Evolutionary conservation across 2,797 vertebrate species (phyloP).

Genomic region (Euphonia xanthogaster): DNA sequence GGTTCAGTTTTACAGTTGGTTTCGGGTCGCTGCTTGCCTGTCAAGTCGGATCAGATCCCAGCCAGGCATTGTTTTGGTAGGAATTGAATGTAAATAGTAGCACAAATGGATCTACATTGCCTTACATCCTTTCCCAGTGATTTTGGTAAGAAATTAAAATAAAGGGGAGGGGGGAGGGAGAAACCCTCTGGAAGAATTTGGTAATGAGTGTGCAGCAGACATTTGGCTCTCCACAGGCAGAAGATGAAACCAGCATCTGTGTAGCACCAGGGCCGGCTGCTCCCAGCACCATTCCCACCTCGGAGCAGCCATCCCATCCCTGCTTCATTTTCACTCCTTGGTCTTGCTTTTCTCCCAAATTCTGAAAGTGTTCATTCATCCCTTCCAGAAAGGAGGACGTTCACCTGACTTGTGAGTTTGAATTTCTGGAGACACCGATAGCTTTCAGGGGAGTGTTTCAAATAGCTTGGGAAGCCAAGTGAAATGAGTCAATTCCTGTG

Average conservation of each 20-base stretch:
- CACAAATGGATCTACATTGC: background rate
- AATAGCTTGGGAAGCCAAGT: slow-evolving; percentile 18
- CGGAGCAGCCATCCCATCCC: background rate
- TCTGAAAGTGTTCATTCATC: background rate
- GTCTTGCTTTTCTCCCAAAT: background rate
- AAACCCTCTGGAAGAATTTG: background rate
- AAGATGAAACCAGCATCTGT: background rate
- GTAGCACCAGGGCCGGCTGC: background rate
- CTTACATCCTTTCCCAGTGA: background rate
- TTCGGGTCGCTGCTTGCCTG: rapidly evolving
- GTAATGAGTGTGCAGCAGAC: background rate
- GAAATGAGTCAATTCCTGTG: slow-evolving; percentile 43
- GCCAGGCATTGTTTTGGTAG: background rate
- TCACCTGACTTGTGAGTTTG: background rate
- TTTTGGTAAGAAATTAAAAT: background rate
- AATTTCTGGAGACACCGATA: background rate
- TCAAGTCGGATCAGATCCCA: background rate
- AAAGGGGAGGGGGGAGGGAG: rapidly evolving
- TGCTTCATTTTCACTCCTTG: background rate
- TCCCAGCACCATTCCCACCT: background rate
- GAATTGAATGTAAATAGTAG: background rate
- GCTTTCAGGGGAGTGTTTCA: background rate
- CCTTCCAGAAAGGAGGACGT: background rate
- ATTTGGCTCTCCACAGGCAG: rapidly evolving
- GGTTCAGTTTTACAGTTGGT: background rate